Evolutionary conservation across 2,113 vertebrate genomes (phyloP).

Genomic region (Xiphophorus hellerii): DNA sequence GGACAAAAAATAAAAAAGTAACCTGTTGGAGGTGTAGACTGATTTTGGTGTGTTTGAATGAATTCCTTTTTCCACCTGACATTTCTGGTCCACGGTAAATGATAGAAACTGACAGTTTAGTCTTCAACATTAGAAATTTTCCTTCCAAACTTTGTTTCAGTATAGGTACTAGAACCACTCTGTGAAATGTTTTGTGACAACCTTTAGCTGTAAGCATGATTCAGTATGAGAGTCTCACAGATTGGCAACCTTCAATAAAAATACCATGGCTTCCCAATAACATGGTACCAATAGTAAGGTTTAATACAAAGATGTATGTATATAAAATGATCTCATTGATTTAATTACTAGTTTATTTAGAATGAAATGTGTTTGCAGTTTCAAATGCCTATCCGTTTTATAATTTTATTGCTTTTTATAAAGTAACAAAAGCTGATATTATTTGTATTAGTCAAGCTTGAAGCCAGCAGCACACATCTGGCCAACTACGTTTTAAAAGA

Average conservation of each 20-base stretch:
- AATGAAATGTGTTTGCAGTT: background rate
- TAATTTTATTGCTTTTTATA: background rate
- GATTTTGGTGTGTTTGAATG: background rate
- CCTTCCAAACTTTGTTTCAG: constrained; percentile 25
- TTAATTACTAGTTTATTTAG: background rate
- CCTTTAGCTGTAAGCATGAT: background rate
- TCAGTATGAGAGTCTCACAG: background rate
- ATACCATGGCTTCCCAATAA: background rate
- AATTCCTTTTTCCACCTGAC: constrained; percentile 30
- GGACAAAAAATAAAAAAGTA: background rate
- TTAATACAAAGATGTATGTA: background rate
- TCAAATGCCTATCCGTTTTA: background rate
- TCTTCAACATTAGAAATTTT: constrained; percentile 16
- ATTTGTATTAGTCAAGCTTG: background rate
- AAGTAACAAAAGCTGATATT: background rate
- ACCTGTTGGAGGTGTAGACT: background rate
- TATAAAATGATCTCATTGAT: background rate
- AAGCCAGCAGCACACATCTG: background rate
- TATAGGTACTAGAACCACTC: constrained; percentile 27
- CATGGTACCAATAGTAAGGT: background rate
- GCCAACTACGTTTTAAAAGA: no score
- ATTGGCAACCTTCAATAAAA: background rate
- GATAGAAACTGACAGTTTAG: constrained; percentile 31
- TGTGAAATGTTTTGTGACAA: constrained; percentile 42
- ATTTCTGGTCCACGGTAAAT: constrained; percentile 54